These are phyloP conservation scores for Apamea anceps DNA, from an alignment of 2,888 invertebrate species.

Conservation along the genomic window DNA sequence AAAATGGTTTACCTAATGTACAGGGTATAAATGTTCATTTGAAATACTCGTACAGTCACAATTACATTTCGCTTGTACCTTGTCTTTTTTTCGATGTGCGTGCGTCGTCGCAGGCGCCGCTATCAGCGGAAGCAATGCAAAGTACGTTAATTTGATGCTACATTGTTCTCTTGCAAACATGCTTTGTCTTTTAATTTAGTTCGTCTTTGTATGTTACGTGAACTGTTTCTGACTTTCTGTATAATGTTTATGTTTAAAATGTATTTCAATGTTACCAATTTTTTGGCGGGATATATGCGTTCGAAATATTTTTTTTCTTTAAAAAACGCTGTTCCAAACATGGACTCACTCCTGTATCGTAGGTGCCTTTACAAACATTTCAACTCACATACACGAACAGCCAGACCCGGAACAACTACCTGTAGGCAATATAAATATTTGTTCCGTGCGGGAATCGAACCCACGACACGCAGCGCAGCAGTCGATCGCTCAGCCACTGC, in stretches of 20 bases:
- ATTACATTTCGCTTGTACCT: not conserved
- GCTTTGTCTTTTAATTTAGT: slow-evolving; percentile 33
- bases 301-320: not conserved
- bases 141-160: slow-evolving; percentile 44
- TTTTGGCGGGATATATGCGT: not conserved
- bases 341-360: too few species aligned
- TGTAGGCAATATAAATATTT: too few species aligned
- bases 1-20: too few species aligned
- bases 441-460: too few species aligned
- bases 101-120: slow-evolving; percentile 37
- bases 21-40: not conserved
- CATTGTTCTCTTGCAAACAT: slow-evolving; percentile 45
- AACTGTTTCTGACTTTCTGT: not conserved
- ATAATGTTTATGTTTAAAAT: not conserved
- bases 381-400: too few species aligned
- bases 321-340: too few species aligned
- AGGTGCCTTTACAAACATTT: too few species aligned
- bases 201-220: slow-evolving; percentile 15
- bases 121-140: slow-evolving; percentile 57
- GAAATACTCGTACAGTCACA: not conserved
- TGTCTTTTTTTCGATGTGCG: slow-evolving; percentile 18
- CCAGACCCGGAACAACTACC: too few species aligned
- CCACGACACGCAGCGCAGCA: too few species aligned
- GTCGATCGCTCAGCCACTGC: too few species aligned
- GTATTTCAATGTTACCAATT: not conserved